Evolutionary conservation across 2,797 vertebrate species (phyloP), one percentile per base, ranked within the genome.

Genomic region (Tinamus major): DNA sequence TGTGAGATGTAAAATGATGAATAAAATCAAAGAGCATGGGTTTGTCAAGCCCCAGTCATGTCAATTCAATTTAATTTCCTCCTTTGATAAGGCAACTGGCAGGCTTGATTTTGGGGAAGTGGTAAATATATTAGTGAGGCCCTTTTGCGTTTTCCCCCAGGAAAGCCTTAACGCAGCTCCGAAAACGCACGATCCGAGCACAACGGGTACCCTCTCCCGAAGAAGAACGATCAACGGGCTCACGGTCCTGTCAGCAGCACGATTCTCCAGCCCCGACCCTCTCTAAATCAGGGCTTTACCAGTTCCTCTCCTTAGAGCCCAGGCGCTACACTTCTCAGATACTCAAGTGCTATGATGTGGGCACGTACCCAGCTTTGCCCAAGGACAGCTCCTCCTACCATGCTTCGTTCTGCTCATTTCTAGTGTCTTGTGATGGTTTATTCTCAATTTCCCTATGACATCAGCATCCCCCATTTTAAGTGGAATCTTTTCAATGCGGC

Each of bases 1-100:
- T 78, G 82, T 89, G 85, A 91, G 79, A 87, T 61, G 65, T 68
- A 76, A 91, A 78, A 80, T 39, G 64, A 92, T 90, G 44, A 93
- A 70, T 67, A 85, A 91, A 92, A 95, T 87, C 85, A 94, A 95
- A 95, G 92, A 74, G 85, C 41, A 27, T 6, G 65, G 44, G 79
- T 89, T 96, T 87, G 72, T 92, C 81, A 83, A 91, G 89, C 75
- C 51, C 48, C 75, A 67, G 81, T 37, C 58, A 8, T 26, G 69
- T 89, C 87, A 91, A 89, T 33, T 33, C 55, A 29, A 68, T 89
- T 85, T 92, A 83, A 65, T 89, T 79, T 85, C 61, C 56, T 82
- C 24, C 86, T 88, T 75, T 93, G 65, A 65, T 85, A 85, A 42
- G 49, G 41, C 79, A 95, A n/a, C 65, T 63, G 68, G 31, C 9